Conservation (phyloP, 2,113 vertebrate genomes). For the Microtus oregoni region DNA sequence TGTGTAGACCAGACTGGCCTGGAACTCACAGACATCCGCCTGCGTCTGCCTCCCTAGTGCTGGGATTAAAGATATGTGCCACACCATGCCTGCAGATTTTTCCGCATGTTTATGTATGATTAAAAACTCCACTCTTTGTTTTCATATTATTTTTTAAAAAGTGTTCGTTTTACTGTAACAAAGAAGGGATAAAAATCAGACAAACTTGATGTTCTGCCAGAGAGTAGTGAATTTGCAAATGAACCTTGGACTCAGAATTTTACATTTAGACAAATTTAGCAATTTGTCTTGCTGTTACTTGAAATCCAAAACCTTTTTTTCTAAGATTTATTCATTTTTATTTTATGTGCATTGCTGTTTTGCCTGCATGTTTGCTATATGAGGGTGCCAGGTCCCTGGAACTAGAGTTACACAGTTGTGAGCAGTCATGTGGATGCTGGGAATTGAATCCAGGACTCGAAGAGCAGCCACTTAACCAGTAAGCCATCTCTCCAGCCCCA, state of each 20-base stretch:
- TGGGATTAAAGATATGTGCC: background rate
- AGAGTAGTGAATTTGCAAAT: background rate
- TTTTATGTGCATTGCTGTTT: background rate
- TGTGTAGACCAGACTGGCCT: background rate
- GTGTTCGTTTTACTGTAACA: background rate
- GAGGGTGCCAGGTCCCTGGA: background rate
- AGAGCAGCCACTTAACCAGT: background rate
- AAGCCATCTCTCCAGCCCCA: background rate
- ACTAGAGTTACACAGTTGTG: no score
- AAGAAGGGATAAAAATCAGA: background rate
- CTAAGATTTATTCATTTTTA: background rate
- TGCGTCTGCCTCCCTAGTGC: background rate
- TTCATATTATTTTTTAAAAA: background rate
- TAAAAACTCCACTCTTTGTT: conserved; percentile 12
- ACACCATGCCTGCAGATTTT: background rate
- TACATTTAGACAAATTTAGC: background rate
- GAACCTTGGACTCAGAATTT: background rate
- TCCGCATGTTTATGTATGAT: background rate
- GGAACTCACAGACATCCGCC: no score
- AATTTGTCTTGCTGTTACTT: background rate
- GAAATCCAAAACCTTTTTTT: background rate
- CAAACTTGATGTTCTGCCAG: background rate
- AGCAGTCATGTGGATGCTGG: background rate
- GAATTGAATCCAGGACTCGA: background rate
- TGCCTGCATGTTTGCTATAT: background rate